phyloP scores from a whole-genome alignment of 2,113 vertebrate genomes.

The Xenopus tropicalis region UCB_Xtro_10.0 CM004445.2:49942001-49942500 shows the following conservation, averaged over 20 bases:
- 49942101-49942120: constrained; percentile 10
- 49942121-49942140: constrained; percentile 11
- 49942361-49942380: too few relatives aligned
- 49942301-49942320: too few relatives aligned
- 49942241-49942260: constrained; percentile 4
- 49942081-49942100: constrained; percentile 23
- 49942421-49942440: too few relatives aligned
- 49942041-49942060: neutral
- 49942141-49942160: constrained; percentile 28
- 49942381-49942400: too few relatives aligned
- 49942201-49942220: neutral
- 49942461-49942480: too few relatives aligned
- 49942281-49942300: neutral
- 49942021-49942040: constrained; percentile 32
- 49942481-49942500: too few relatives aligned
- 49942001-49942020: constrained; percentile 4
- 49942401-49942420: too few relatives aligned
- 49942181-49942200: constrained; percentile 22
- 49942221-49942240: neutral
- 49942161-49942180: neutral
- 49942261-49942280: neutral
- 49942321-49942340: too few relatives aligned
- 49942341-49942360: too few relatives aligned
- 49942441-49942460: too few relatives aligned
- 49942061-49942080: constrained; percentile 13